These are phyloP conservation scores for Halcyon badia DNA, from an alignment of 2,797 vertebrate species.

Conservation along the genomic window DNA sequence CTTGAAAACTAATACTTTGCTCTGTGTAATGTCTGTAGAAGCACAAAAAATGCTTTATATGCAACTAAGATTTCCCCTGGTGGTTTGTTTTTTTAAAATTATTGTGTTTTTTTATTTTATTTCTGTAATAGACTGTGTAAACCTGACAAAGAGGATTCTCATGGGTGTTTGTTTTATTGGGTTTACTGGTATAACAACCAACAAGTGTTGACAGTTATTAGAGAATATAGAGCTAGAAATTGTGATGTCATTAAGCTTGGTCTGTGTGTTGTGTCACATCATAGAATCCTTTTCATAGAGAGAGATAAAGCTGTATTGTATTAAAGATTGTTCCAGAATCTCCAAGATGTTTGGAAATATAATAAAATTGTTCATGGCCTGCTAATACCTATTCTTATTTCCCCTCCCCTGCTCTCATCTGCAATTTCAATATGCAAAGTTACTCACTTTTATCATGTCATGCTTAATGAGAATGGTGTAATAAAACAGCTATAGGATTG, in stretches of 20 bases:
- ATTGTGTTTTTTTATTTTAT: not conserved
- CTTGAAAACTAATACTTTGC: not conserved
- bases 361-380: not conserved
- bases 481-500: not conserved
- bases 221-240: not conserved
- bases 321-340: not conserved
- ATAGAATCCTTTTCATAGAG: not conserved
- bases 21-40: not conserved
- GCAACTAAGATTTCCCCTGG: not conserved
- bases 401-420: fast-evolving
- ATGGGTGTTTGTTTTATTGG: not conserved
- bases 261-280: not conserved
- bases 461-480: fast-evolving
- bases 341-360: not conserved
- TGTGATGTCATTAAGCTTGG: not conserved
- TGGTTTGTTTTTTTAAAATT: not conserved
- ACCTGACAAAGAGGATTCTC: not conserved
- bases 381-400: not conserved
- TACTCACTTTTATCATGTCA: not conserved
- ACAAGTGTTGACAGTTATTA: not conserved
- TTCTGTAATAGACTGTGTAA: not conserved
- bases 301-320: conserved; percentile 9
- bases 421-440: not conserved
- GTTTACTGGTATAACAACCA: not conserved
- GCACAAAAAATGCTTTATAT: not conserved